Evolutionary conservation across 1,140 invertebrate genomes (phyloP).

Genomic region (Drosophila nigrodunni): DNA sequence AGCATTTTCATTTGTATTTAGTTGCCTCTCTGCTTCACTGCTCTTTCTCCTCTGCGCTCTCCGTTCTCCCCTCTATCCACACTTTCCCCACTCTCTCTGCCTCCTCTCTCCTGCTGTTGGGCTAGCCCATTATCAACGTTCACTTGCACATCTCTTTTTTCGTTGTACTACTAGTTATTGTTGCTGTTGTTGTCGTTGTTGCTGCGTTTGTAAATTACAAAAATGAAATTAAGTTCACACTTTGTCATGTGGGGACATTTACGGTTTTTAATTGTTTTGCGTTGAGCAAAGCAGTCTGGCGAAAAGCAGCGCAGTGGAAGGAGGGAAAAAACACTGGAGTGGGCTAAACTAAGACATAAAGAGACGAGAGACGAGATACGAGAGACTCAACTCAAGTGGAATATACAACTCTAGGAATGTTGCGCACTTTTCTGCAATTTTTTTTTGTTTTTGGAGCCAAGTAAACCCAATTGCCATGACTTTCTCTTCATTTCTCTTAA

Average conservation of each 20-base stretch:
- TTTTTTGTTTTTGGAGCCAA: constrained; percentile 29
- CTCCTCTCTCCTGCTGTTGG: constrained; percentile 3
- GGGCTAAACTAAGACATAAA: too few species aligned
- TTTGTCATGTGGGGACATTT: constrained; percentile 83
- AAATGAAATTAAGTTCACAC: constrained; percentile 83
- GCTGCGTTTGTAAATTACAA: constrained; percentile 81
- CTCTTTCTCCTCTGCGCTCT: too few species aligned
- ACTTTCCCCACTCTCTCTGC: not conserved
- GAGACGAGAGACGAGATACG: not conserved
- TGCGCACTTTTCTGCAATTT: constrained; percentile 36
- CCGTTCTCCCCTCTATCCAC: not conserved
- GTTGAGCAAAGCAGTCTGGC: constrained; percentile 22
- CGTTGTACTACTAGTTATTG: constrained; percentile 17
- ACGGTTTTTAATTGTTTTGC: constrained; percentile 80
- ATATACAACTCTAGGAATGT: constrained; percentile 32
- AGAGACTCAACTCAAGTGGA: constrained; percentile 10
- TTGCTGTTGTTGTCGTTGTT: constrained; percentile 36
- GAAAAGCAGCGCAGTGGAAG: not conserved
- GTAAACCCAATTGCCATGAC: constrained; percentile 14
- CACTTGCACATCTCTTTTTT: constrained; percentile 34
- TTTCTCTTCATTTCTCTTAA: not conserved
- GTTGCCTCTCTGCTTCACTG: constrained; percentile 32
- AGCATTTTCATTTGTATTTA: constrained; percentile 82
- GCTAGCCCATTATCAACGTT: constrained; percentile 53
- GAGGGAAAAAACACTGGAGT: too few species aligned